A percentile compares a stretch with the other conserved stretches of the same genome.
Evolutionary conservation across 2,888 invertebrate species (phyloP).

Genomic region (Andrena trimmerana): DNA sequence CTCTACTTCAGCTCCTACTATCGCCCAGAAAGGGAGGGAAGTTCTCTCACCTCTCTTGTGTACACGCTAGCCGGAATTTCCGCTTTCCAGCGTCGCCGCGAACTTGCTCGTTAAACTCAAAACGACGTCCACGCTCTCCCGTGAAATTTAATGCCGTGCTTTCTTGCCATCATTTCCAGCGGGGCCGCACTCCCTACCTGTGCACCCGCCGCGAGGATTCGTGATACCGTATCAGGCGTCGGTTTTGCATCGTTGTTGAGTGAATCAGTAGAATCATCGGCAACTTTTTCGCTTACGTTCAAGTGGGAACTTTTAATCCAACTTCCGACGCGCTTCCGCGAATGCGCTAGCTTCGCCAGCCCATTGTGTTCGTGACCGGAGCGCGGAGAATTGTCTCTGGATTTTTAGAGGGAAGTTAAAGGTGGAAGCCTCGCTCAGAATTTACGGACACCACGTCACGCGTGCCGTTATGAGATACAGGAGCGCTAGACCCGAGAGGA

Average conservation of each 20-base stretch:
- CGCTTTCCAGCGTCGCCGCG: conserved; percentile 16
- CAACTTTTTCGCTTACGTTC: too few relatives aligned
- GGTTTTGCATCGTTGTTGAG: not conserved
- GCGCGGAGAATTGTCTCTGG: too few relatives aligned
- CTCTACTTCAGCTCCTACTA: not conserved
- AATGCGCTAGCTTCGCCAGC: too few relatives aligned
- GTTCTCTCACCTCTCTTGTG: conserved; percentile 2
- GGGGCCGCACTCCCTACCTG: not conserved
- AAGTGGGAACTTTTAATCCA: too few relatives aligned
- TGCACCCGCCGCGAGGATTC: not conserved
- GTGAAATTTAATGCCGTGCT: conserved; percentile 42
- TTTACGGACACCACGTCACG: too few relatives aligned
- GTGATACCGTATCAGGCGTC: not conserved
- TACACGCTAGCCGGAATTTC: conserved; percentile 24
- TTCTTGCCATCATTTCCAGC: conserved; percentile 13
- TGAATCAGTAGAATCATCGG: not conserved
- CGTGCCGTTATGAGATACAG: not conserved
- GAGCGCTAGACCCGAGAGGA: not conserved
- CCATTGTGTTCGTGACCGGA: too few relatives aligned
- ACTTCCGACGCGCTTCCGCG: too few relatives aligned
- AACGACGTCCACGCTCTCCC: not conserved
- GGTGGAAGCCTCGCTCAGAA: too few relatives aligned
- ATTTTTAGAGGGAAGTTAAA: too few relatives aligned
- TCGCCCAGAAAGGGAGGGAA: not conserved
- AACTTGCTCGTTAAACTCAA: conserved; percentile 36